Conservation (phyloP, 2,888 invertebrate genomes). For the Notocelia uddmanniana region DNA sequence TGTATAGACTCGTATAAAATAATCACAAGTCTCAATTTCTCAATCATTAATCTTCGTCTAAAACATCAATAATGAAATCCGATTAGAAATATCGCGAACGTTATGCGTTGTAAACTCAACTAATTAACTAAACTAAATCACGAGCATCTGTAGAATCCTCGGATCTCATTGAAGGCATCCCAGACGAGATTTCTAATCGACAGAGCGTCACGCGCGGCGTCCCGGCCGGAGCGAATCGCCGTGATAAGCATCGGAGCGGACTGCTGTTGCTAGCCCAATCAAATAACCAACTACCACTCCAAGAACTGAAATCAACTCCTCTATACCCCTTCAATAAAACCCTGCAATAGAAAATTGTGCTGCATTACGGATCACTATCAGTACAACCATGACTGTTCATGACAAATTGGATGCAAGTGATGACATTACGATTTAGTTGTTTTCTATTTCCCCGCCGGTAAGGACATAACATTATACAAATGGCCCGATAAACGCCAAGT, state of each 20-base stretch:
- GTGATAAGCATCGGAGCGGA: constrained; percentile 71
- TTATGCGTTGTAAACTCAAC: constrained; percentile 15
- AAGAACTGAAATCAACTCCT: constrained; percentile 6
- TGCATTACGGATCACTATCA: constrained; percentile 31
- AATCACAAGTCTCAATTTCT: background rate
- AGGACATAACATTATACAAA: constrained; percentile 31
- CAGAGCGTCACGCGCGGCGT: constrained; percentile 72
- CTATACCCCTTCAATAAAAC: background rate
- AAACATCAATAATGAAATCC: background rate
- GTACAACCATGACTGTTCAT: constrained; percentile 51
- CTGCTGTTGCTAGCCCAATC: constrained; percentile 47
- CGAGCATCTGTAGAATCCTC: constrained; percentile 54
- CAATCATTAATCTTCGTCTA: too few species aligned
- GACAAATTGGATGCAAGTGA: constrained; percentile 68
- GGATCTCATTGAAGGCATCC: constrained; percentile 63
- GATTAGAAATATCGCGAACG: background rate
- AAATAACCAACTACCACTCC: constrained; percentile 20
- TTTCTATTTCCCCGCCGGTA: constrained; percentile 18
- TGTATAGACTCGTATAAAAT: background rate
- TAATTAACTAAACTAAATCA: constrained; percentile 45
- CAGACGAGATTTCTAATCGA: constrained; percentile 75
- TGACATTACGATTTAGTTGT: constrained; percentile 64
- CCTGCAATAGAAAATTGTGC: constrained; percentile 3
- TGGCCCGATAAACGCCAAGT: constrained; percentile 31
- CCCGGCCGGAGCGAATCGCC: constrained; percentile 69